phyloP scores from a whole-genome alignment of 2,888 invertebrate genomes.

The Perizoma flavofasciatum region DNA sequence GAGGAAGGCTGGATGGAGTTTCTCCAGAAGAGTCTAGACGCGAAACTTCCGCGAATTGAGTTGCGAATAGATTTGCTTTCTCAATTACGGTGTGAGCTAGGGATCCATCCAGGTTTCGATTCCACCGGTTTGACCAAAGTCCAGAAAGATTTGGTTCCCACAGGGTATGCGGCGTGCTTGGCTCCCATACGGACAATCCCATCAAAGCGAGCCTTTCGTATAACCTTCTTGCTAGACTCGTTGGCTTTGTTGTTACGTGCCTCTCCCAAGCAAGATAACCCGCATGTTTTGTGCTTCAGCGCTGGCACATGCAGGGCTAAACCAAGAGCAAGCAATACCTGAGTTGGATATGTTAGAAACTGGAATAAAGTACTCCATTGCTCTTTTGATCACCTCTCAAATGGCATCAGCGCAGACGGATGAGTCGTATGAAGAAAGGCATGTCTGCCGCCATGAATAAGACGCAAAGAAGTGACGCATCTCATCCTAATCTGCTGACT shows the following conservation, averaged over 20 bases:
- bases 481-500: too few species aligned
- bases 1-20: too few species aligned
- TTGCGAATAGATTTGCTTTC: too few species aligned
- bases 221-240: not conserved
- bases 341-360: too few species aligned
- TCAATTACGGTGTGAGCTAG: too few species aligned
- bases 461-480: not conserved
- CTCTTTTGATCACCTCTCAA: not conserved
- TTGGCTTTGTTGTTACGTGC: not conserved
- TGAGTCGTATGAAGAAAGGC: not conserved
- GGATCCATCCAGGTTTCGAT: too few species aligned
- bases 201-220: conserved; percentile 5
- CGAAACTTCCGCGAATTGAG: too few species aligned
- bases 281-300: not conserved
- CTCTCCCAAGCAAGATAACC: not conserved
- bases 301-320: too few species aligned
- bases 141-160: too few species aligned
- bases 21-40: too few species aligned
- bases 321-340: too few species aligned
- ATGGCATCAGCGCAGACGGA: not conserved
- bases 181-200: conserved; percentile 1
- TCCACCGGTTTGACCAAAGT: too few species aligned
- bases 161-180: not conserved
- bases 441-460: conserved; percentile 1
- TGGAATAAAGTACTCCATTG: not conserved